These are phyloP conservation scores for Manacus vitellinus DNA, from an alignment of 2,113 vertebrate species.

Conservation along the genomic window DNA sequence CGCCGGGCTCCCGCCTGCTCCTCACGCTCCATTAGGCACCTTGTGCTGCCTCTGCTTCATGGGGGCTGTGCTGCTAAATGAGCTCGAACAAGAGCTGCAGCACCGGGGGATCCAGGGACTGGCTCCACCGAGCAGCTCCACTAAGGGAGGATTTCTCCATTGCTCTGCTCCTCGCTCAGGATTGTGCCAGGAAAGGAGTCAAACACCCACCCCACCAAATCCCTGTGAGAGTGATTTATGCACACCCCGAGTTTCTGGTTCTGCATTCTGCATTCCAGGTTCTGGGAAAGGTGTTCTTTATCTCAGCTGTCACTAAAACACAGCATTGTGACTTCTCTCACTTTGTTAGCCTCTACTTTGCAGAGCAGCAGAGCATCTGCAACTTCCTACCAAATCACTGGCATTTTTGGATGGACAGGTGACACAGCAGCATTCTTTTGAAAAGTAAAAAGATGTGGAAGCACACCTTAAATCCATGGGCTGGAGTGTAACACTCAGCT, in stretches of 20 bases:
- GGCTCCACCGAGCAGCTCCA: constrained; percentile 18
- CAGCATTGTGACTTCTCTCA: background rate
- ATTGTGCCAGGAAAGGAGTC: background rate
- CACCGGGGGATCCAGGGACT: constrained; percentile 40
- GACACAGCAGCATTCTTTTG: background rate
- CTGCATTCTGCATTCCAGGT: background rate
- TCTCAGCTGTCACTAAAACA: background rate
- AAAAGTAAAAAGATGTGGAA: background rate
- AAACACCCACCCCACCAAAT: background rate
- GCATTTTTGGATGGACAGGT: background rate
- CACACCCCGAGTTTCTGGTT: background rate
- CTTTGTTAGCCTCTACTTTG: background rate
- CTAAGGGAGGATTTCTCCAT: background rate
- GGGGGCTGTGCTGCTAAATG: constrained; percentile 62
- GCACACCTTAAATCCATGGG: background rate
- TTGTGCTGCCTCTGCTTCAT: constrained; percentile 64
- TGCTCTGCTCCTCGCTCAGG: background rate
- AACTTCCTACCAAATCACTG: background rate
- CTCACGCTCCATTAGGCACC: constrained; percentile 68
- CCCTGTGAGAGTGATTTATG: background rate
- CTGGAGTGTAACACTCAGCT: background rate
- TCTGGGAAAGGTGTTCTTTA: background rate
- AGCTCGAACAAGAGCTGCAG: constrained; percentile 57
- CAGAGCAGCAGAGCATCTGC: background rate
- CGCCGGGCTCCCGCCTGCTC: background rate